These are phyloP conservation scores for Ridgeia piscesae DNA, from an alignment of 1,140 invertebrate species.

Conservation along the genomic window DNA sequence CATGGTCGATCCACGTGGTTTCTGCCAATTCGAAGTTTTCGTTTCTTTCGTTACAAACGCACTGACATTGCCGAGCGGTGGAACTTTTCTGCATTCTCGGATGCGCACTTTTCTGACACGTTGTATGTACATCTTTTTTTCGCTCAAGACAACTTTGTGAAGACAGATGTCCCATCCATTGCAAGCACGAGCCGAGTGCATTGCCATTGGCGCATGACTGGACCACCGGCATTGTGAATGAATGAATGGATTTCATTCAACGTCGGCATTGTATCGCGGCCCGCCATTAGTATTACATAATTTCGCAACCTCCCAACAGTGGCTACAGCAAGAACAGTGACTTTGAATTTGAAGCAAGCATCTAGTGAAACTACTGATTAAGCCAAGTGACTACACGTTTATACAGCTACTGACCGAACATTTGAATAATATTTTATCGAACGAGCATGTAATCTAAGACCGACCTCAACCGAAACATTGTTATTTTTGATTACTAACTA, in stretches of 20 bases:
- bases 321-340: neutral
- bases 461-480: neutral
- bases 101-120: neutral
- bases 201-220: neutral
- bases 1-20: neutral
- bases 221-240: constrained; percentile 3
- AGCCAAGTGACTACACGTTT: neutral
- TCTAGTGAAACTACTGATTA: neutral
- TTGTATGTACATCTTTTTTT: neutral
- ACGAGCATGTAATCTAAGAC: neutral
- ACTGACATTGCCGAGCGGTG: neutral
- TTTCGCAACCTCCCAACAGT: neutral
- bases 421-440: neutral
- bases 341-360: neutral
- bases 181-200: neutral
- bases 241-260: neutral
- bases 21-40: neutral
- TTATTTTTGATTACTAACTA: no score
- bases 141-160: neutral
- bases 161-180: neutral
- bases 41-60: neutral
- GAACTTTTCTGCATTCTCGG: neutral
- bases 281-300: neutral
- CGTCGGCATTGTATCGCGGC: neutral
- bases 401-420: neutral